Evolutionary conservation across 2,888 invertebrate species (phyloP), one percentile per base, ranked within the genome.

Genomic region (Drosophila rubida): DNA sequence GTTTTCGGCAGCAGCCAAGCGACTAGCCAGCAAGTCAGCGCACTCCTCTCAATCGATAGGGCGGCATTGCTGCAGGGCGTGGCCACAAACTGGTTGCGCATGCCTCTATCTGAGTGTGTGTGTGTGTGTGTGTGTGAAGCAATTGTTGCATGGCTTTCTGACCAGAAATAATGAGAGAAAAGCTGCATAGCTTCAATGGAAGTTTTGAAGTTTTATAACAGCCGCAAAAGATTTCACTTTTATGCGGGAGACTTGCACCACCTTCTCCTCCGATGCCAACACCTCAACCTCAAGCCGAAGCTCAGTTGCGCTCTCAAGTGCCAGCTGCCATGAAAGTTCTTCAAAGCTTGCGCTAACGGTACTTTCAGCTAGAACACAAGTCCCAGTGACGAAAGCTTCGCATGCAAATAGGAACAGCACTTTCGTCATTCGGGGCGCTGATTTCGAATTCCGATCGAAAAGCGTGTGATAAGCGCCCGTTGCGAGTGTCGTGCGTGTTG

Each of bases 161-260:
- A 30, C 61, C 53, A 61, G 39, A 73, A 77, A 60, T 50, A 50
- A 54, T 55, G 58, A 30, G 62, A 45, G 78, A 73, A 74, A 74
- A 42, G 50, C 51, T 32, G 45, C 42, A 7, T 16, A 6, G 27
- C 32, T 25, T n/a, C 14, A 44, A 8, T 16, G 45, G 39, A 60
- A 60, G 45, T 45, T 22, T 55, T 25, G 13, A 44, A 62, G 53
- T 86, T 77, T 84, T 84, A 80, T 81, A 78, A 87, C 67, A 65
- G 67, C 49, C 41, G 23, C 45, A 13, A 51, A 46, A 88, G 83
- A 86, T 82, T 82, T 82, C 88, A 88, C 81, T 82, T 82, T 86
- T 85, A 75, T 46, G 71, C 48, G 75, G 70, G 63, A 48, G 78
- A 63, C 45, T 42, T 42, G 35, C 48, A n/a, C n/a, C 19, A 13